A percentile compares a stretch with the other conserved stretches of the same genome.
These are phyloP conservation scores for Panulirus ornatus DNA, from an alignment of 1,140 invertebrate species.

Conservation along the genomic window DNA sequence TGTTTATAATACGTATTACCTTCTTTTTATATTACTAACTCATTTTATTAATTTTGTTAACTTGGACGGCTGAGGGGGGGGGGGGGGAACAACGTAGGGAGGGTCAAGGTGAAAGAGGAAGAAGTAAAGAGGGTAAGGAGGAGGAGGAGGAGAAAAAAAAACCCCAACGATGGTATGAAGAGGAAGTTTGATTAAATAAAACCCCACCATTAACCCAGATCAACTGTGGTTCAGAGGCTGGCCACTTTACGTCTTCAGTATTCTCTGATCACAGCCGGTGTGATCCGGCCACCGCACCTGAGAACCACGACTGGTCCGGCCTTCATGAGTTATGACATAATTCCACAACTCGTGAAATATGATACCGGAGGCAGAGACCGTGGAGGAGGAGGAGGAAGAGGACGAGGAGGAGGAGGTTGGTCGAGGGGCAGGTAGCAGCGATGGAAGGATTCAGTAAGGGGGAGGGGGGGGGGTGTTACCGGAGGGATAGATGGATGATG, in stretches of 20 bases:
- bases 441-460: too few species aligned
- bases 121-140: not conserved
- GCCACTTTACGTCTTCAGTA: not conserved
- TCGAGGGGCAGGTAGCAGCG: too few species aligned
- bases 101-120: not conserved
- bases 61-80: not conserved
- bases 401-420: too few species aligned
- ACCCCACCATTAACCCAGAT: not conserved
- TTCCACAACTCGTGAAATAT: too few species aligned
- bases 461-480: too few species aligned
- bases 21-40: not conserved
- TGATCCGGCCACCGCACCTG: not conserved
- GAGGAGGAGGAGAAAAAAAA: not conserved
- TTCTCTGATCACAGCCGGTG: not conserved
- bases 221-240: not conserved
- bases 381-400: too few species aligned
- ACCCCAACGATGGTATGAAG: not conserved
- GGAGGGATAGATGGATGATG: too few species aligned
- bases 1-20: not conserved
- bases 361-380: too few species aligned
- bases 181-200: not conserved
- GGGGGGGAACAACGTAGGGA: too few species aligned
- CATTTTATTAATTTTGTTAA: slow-evolving; percentile 13
- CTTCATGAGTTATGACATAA: too few species aligned
- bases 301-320: too few species aligned